Evolutionary conservation across 2,797 vertebrate species (phyloP).

Genomic region (Ptychadena robeensis): DNA sequence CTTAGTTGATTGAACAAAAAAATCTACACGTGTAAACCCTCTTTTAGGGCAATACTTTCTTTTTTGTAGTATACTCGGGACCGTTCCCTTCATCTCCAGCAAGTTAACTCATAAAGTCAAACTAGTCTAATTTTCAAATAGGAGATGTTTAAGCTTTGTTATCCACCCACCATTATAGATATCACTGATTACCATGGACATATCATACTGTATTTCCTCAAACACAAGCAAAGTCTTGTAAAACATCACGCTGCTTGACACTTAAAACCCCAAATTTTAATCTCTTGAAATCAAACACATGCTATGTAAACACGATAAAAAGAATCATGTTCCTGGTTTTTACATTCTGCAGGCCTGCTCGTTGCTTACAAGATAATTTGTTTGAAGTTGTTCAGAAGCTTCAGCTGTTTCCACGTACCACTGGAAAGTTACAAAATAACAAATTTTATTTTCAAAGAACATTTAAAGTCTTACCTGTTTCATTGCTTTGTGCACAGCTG

Average conservation of each 20-base stretch:
- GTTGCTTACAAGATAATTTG: constrained; percentile 42
- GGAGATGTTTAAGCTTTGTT: not conserved
- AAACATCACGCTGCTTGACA: constrained; percentile 3
- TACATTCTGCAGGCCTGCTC: constrained; percentile 8
- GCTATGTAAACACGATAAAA: constrained; percentile 32
- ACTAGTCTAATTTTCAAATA: not conserved
- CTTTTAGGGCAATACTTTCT: too few species aligned
- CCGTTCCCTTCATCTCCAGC: too few species aligned
- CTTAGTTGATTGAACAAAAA: too few species aligned
- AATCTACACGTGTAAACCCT: too few species aligned
- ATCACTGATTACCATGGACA: not conserved
- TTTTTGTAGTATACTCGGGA: too few species aligned
- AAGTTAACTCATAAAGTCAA: not conserved
- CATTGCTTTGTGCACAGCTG: constrained; percentile 57
- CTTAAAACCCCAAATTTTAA: constrained; percentile 19
- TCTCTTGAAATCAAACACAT: constrained; percentile 15
- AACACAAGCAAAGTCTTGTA: not conserved
- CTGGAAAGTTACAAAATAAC: constrained; percentile 47
- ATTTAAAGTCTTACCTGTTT: constrained; percentile 52
- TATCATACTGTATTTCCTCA: constrained; percentile 6
- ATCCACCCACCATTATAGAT: not conserved
- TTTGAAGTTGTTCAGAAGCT: constrained; percentile 45
- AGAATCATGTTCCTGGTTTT: constrained; percentile 38
- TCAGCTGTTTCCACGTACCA: constrained; percentile 38
- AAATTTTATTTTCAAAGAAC: constrained; percentile 54